Percentiles rank a stretch among this genome's conserved stretches.
These are phyloP conservation scores for Cyphomyrus plagiostoma DNA, from an alignment of 2,113 vertebrate genomes.

Conservation along the genomic window DNA sequence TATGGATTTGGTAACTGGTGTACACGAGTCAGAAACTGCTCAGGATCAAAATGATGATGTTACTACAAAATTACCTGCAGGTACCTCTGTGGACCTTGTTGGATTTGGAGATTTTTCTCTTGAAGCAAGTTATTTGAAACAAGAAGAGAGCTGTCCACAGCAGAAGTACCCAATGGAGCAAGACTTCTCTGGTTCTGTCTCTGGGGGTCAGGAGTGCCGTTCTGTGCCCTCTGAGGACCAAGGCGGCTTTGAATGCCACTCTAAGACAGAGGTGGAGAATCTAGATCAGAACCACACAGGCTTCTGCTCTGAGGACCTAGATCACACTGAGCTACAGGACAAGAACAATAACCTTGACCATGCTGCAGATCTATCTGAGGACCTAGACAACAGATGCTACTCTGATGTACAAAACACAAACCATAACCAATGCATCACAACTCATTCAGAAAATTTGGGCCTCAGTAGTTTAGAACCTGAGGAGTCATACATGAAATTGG, in stretches of 20 bases:
- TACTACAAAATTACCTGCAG: conserved; percentile 11
- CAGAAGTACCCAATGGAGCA: not conserved
- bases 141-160: not conserved
- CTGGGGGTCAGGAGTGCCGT: not conserved
- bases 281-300: not conserved
- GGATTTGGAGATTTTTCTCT: conserved; percentile 1
- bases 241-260: not conserved
- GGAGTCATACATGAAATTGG: not conserved
- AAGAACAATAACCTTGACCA: not conserved
- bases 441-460: not conserved
- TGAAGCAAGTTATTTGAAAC: conserved; percentile 3
- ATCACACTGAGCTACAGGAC: not conserved
- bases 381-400: not conserved
- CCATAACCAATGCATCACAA: not conserved
- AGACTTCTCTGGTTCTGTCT: not conserved
- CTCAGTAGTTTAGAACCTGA: not conserved
- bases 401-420: not conserved
- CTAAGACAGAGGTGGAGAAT: not conserved
- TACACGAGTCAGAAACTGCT: conserved; percentile 21
- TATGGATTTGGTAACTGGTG: conserved; percentile 2
- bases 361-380: not conserved
- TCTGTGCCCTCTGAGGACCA: not conserved
- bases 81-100: not conserved
- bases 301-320: not conserved
- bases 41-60: not conserved